These are phyloP conservation scores for Scaptomyza montana DNA, from an alignment of 1,140 invertebrate species.

Conservation along the genomic window DNA sequence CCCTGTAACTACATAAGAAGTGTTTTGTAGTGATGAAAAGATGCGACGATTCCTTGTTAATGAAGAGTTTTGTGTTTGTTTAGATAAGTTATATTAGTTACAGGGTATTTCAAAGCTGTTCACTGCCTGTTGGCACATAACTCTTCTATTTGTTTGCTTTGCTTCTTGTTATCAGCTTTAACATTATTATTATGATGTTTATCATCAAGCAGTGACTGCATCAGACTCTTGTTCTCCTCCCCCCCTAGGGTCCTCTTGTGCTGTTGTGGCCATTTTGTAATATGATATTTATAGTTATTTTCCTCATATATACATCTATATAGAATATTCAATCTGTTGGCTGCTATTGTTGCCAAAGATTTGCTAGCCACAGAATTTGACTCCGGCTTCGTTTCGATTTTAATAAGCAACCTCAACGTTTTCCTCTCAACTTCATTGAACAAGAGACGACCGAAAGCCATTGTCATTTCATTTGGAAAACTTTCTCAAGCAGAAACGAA, in stretches of 20 bases:
- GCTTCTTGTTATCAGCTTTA: conserved; percentile 39
- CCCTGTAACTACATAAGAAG: conserved; percentile 3
- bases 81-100: no score
- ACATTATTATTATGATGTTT: conserved; percentile 41
- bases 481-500: conserved; percentile 61
- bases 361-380: conserved; percentile 61
- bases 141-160: conserved; percentile 36
- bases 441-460: conserved; percentile 13
- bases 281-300: conserved; percentile 80
- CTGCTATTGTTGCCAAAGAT: conserved; percentile 49
- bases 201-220: conserved; percentile 38
- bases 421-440: conserved; percentile 17
- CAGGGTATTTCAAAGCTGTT: conserved; percentile 4
- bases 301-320: conserved; percentile 53
- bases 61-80: background rate
- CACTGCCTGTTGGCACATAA: conserved; percentile 14
- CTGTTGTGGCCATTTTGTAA: conserved; percentile 66
- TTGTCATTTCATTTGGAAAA: conserved; percentile 78
- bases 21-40: no score
- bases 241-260: background rate
- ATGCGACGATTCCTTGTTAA: no score
- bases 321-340: conserved; percentile 65
- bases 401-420: conserved; percentile 50
- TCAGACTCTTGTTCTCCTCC: background rate
- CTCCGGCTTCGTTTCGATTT: conserved; percentile 50